Evolutionary conservation across 92 coral and sea anemone species (phyloP).

Genomic region (Phymanthus crucifer): DNA sequence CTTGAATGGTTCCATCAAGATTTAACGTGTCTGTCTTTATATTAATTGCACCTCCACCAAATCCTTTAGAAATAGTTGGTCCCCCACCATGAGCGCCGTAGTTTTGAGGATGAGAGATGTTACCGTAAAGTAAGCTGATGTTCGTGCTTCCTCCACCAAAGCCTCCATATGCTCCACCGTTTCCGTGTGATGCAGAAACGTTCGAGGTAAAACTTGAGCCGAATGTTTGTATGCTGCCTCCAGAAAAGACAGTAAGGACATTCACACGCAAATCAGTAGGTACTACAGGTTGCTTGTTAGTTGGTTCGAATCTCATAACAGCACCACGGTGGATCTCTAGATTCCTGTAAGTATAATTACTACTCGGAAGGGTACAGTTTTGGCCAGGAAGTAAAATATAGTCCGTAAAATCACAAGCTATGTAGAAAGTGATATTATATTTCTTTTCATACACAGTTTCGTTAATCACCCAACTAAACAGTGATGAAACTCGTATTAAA

Average conservation of each 20-base stretch:
- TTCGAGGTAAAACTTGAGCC: conserved; percentile 50
- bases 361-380: conserved; percentile 69
- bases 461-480: conserved; percentile 28
- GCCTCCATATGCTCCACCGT: conserved; percentile 91
- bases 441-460: conserved; percentile 60
- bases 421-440: conserved; percentile 76
- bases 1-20: conserved; percentile 72
- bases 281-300: conserved; percentile 24
- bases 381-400: conserved; percentile 85
- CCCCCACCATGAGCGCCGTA: conserved; percentile 91
- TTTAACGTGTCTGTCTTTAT: conserved; percentile 48
- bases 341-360: conserved; percentile 63
- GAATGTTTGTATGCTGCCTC: conserved; percentile 66
- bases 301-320: conserved; percentile 66
- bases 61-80: conserved; percentile 47
- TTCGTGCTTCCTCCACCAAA: conserved; percentile 71
- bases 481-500: conserved; percentile 46
- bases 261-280: conserved; percentile 51
- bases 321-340: conserved; percentile 86
- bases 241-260: conserved; percentile 30
- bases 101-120: conserved; percentile 47
- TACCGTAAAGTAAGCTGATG: conserved; percentile 62
- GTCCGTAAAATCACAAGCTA: conserved; percentile 82
- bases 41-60: conserved; percentile 83
- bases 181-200: conserved; percentile 28